Base-by-base conservation (phyloP, 2,797 vertebrate genomes). In the Anniella stebbinsi region DNA sequence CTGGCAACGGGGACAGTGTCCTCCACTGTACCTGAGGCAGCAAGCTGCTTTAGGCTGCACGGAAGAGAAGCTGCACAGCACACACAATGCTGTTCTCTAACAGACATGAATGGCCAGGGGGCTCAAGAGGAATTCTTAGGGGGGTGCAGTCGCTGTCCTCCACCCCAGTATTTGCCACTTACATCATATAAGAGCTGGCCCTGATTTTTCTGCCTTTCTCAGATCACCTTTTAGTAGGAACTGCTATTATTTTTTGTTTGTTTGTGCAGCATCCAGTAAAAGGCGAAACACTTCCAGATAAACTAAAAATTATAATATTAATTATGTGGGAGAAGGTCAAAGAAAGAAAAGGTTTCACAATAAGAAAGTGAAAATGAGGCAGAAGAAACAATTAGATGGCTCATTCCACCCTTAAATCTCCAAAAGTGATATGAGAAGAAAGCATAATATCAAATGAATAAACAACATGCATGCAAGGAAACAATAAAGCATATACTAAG, bases 381-480 rank as follows among this genome's bases (percentile, higher is more conserved):
- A 67, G 60, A 5, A 28, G 15, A 84, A 88, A 48, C 13, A 63
- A n/a, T 63, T n/a, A 80, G 23, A 9, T 25, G 57, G 12, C 25
- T 75, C 48, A 51, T 87, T 87, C 57, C 38, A 73, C 66, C 51
- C 41, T 66, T 75, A 81, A 76, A 72, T 86, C 45, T 60, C 45
- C 54, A 36, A 63, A 80, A 67, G 41, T 54, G 57, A 90, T 86
- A 81, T 13, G 25, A 66, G 25, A 72, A 81, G 81, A 28, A 30
- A 72, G 33, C 51, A 69, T 78, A 67, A 80, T 80, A 48, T 90
- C 76, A 90, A 80, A 51, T 87, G 33, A 72, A 87, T 30, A 66
- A 90, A 75, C 17, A 33, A 51, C 23, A 73, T 36, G 5, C 15
- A 41, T 76, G 67, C 36, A 81, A 81, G 54, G 72, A 72, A 72